Base-by-base conservation (phyloP, 1,140 invertebrate genomes). In the Bombus pascuorum region DNA sequence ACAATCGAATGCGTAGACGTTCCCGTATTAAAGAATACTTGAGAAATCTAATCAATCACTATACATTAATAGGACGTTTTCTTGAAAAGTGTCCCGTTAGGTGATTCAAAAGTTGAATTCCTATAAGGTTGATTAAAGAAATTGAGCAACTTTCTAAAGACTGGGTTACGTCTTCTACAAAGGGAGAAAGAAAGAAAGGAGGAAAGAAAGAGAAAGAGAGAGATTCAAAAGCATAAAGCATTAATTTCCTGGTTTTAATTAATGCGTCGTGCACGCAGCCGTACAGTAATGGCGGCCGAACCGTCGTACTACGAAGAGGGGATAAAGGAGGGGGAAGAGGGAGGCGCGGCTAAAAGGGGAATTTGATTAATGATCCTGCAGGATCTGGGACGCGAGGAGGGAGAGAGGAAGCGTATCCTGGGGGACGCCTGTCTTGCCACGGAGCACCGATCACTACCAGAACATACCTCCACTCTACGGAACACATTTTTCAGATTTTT, bases 201-300 rank as follows among this genome's bases (percentile, higher is more conserved):
- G 89, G 34, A 28, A 75, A 34, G 57, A 22, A 37, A 42, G 12
- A 42, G 71, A 78, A 75, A 89, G 80, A 68, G 89, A 74, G 85
- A 91, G 86, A 89, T 90, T 91, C 86, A 91, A 90, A 87, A 86
- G 90, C 89, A 91, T 91, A 94, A 94, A 94, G 91, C 93, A 95
- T 94, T 94, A 95, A 95, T 95, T 95, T 95, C 94, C 94, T 94
- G 92, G 91, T 94, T 95, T 94, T 95, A 95, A 95, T 95, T 95
- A 95, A 93, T 93, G 93, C 93, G 91, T 87, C 89, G 93, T 90
- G 90, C 83, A 93, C 91, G 92, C 91, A 93, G 90, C 90, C 92
- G 93, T 91, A 89, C 90, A 89, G 91, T 92, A 94, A 93, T 94
- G 94, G 93, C 94, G 93, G 93, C 92, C 71, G 73, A 85, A 87